Evolutionary conservation across 1,140 invertebrate genomes (phyloP), one percentile per base, ranked within the genome.

Genomic region (Chionoecetes opilio): DNA sequence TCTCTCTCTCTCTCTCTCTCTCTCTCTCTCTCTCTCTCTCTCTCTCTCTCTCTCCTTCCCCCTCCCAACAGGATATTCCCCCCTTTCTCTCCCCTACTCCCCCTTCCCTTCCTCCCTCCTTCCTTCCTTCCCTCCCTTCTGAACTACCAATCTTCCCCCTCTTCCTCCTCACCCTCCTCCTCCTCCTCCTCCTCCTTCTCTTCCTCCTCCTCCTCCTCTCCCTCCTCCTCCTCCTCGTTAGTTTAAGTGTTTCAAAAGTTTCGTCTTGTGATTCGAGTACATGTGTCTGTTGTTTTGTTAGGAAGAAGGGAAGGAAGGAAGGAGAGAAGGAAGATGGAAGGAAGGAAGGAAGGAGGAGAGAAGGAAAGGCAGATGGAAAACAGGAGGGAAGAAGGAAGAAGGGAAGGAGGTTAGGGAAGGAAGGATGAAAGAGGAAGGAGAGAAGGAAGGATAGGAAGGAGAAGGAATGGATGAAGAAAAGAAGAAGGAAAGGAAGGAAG

Each of bases 201-300:
- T 53, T 53, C 14, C 38, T 14, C 46, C 46, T 53, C 46, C 46
- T 53, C 46, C 46, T 75, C 63, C 63, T 75, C 63, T 26, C n/a
- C 63, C 63, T 75, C 63, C 63, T 75, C 63, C 63, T 75, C n/a
- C 21, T 75, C 63, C 63, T 75, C 63, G n/a, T 75, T 75, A 26
- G 21, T 75, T 75, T 26, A 75, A 75, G 6, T 75, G 63, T 75
- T 75, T 75, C n/a, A n/a, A 14, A n/a, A n/a, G 26, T 75, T 75
- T 75, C 63, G 8, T 75, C n/a, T 75, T 26, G 6, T 75, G n/a
- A 5, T 75, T n/a, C 2, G 63, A n/a, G 41, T 46, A n/a, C 6
- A 2, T 75, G 63, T 75, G 0, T 26, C 8, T 75, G 26, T 17
- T n/a, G 0, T 0, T 75, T 26, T 75, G 21, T 75, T 14, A 63